Evolutionary conservation across 2,797 vertebrate genomes (phyloP), one percentile per base, ranked within the genome.

Genomic region (Pangasius sanitwongsei): DNA sequence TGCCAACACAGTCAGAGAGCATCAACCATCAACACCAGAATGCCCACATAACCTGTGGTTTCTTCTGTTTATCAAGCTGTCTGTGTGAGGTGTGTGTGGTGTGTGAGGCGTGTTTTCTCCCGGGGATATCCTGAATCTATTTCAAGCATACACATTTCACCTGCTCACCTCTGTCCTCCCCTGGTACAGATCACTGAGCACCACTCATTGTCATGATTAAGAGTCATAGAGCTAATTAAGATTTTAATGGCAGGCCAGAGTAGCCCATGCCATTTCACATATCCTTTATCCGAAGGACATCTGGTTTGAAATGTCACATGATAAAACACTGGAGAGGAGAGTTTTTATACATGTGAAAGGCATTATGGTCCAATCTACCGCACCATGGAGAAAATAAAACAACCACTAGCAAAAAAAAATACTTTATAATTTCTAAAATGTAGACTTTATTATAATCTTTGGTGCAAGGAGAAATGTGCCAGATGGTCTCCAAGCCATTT

Each of bases 231-330:
- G 89, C 87, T 93, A 92, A 94, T 94, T 93, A 92, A 90, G 86
- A 90, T 90, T 91, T 92, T 95, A 95, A 95, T 94, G 93, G 93
- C 89, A 90, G 90, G 91, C 89, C 91, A 91, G 77, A 28, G 37
- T 85, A 88, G 86, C 28, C 48, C 48, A 67, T 65, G 44, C 34
- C 15, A 41, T 90, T 92, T 77, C 61, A 85, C 55, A 90, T 89
- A 86, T 92, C 90, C 83, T 89, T 93, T 90, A 92, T 92, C 87
- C 83, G 57, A 90, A 87, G 86, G 92, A 92, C 90, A 89, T 85
- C 86, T 89, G 63, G 59, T 85, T 89, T 88, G 87, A 92, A 92
- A 94, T 91, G 92, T 93, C 92, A 93, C 44, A 23, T 69, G 16
- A 67, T 11, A 11, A 85, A 70, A 50, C n/a, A 77, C 63, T 50